phyloP scores from a whole-genome alignment of 2,113 vertebrate species.

The Phrynocephalus versicolor region DNA sequence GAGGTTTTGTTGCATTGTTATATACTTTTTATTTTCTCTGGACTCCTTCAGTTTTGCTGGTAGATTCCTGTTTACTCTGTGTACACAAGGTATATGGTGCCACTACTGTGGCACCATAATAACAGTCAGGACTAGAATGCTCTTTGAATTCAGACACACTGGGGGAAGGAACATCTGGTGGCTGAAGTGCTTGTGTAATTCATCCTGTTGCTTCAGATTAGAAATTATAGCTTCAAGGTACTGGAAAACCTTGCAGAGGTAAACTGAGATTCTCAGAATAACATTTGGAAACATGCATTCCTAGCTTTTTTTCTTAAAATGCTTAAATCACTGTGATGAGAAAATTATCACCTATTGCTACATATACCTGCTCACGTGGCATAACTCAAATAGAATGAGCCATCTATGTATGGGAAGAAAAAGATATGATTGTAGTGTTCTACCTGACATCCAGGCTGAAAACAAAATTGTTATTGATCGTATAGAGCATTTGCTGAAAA shows the following conservation, averaged over 20 bases:
- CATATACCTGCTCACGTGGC: constrained; percentile 90
- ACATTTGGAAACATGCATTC: constrained; percentile 82
- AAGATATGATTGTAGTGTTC: constrained; percentile 73
- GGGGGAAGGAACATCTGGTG: neutral
- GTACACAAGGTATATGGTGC: no score
- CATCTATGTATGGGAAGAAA: constrained; percentile 76
- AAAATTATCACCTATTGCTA: constrained; percentile 83
- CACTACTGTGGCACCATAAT: no score
- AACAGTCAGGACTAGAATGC: no score
- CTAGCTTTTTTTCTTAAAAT: constrained; percentile 79
- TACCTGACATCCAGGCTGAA: constrained; percentile 80
- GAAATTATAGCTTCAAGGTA: constrained; percentile 87
- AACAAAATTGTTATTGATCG: constrained; percentile 63
- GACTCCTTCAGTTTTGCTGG: no score
- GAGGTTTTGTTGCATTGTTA: no score
- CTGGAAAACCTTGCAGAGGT: constrained; percentile 89
- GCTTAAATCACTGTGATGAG: constrained; percentile 80
- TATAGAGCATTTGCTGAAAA: neutral
- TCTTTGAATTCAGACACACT: no score
- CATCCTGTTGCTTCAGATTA: constrained; percentile 9
- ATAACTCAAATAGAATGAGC: constrained; percentile 79
- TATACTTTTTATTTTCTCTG: no score
- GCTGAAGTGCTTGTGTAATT: neutral
- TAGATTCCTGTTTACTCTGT: no score
- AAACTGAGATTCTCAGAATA: constrained; percentile 86